Conservation (phyloP, 2,888 invertebrate species). For the Ptycholaimellus sp. region DNA sequence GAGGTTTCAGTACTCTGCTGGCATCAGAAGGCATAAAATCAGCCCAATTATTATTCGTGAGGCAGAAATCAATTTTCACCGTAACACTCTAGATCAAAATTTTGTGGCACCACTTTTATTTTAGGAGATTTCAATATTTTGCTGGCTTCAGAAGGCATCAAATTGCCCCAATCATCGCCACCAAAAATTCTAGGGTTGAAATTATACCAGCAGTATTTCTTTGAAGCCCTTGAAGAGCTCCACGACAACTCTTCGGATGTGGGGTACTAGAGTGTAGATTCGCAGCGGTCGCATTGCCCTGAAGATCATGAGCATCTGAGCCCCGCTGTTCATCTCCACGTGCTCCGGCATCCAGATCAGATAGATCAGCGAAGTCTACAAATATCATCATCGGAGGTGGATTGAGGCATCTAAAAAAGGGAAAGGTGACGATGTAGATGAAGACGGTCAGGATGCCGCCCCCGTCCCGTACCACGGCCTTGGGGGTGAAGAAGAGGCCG, state of each 20-base stretch:
- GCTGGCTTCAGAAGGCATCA: not conserved
- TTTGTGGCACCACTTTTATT: too few species aligned
- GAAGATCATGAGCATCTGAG: slow-evolving; percentile 80
- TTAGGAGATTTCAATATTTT: not conserved
- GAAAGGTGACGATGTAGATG: slow-evolving; percentile 59
- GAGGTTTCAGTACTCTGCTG: too few species aligned
- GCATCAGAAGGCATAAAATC: too few species aligned
- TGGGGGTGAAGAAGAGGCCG: slow-evolving; percentile 92
- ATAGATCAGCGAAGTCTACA: slow-evolving; percentile 71
- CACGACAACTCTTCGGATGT: slow-evolving; percentile 96
- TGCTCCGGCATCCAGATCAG: slow-evolving; percentile 76
- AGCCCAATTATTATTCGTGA: too few species aligned
- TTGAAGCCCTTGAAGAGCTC: slow-evolving; percentile 93
- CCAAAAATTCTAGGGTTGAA: too few species aligned
- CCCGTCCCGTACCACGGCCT: slow-evolving; percentile 89
- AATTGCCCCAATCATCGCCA: not conserved
- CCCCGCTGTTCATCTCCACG: slow-evolving; percentile 73
- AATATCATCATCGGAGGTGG: slow-evolving; percentile 4
- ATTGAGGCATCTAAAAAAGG: not conserved
- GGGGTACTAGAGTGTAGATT: slow-evolving; percentile 90
- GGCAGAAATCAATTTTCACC: too few species aligned
- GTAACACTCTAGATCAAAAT: not conserved
- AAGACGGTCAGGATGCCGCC: slow-evolving; percentile 88
- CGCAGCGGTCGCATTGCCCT: slow-evolving; percentile 79
- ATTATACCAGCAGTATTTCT: slow-evolving; percentile 64